These are phyloP conservation scores for Heliconius hermathena DNA, from an alignment of 1,140 invertebrate genomes.

Conservation along the genomic window DNA sequence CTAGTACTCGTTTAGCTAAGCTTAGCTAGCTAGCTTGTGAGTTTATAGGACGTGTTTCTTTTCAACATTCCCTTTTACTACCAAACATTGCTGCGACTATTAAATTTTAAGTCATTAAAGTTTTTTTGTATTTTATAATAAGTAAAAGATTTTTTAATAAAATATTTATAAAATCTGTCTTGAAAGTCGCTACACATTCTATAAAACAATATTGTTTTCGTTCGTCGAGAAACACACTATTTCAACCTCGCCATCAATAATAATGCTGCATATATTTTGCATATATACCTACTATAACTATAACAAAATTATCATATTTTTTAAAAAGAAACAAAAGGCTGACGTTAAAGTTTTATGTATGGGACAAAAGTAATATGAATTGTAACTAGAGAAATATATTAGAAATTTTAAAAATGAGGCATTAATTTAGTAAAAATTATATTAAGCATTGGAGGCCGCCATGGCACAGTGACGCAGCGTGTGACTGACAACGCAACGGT, in stretches of 20 bases:
- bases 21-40: conserved; percentile 18
- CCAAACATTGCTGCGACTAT: not conserved
- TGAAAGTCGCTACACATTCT: not conserved
- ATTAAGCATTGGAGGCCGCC: too few relatives aligned
- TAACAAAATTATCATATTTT: not conserved
- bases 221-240: not conserved
- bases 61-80: conserved; percentile 10
- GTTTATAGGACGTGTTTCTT: conserved; percentile 34
- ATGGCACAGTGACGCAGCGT: too few relatives aligned
- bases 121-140: too few relatives aligned
- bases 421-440: too few relatives aligned
- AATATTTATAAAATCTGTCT: too few relatives aligned
- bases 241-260: not conserved
- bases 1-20: conserved; percentile 27
- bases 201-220: not conserved
- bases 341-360: not conserved
- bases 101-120: not conserved
- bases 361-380: not conserved
- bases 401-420: too few relatives aligned
- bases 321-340: not conserved
- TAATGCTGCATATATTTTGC: not conserved
- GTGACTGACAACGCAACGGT: too few relatives aligned
- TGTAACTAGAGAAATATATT: too few relatives aligned
- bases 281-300: not conserved
- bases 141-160: not conserved